Conservation (phyloP, 2,888 invertebrate genomes). For the Diploptera punctata region DNA sequence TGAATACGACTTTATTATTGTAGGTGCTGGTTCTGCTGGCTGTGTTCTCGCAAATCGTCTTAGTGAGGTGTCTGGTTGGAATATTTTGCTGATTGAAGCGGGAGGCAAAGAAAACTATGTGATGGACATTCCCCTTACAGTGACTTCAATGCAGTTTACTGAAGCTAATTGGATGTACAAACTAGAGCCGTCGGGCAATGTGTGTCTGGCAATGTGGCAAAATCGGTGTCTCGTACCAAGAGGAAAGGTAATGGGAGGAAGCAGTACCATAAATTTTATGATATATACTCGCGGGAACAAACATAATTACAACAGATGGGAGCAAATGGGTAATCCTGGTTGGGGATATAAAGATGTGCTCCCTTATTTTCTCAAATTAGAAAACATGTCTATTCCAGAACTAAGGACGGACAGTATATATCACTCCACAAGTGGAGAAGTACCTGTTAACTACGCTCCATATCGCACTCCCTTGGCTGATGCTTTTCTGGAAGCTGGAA, state of each 20-base stretch:
- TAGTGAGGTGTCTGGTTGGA: constrained; percentile 46
- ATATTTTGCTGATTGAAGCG: constrained; percentile 27
- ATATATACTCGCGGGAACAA: constrained; percentile 57
- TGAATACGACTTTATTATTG: constrained; percentile 47
- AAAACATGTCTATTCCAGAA: constrained; percentile 68
- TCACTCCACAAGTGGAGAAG: too few species aligned
- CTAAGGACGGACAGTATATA: constrained; percentile 39
- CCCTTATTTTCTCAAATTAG: constrained; percentile 52
- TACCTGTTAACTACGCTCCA: too few species aligned
- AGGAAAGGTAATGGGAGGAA: constrained; percentile 56
- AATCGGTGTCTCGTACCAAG: constrained; percentile 56
- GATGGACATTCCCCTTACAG: constrained; percentile 3
- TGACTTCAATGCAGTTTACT: neutral
- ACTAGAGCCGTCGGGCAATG: constrained; percentile 66
- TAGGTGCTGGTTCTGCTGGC: constrained; percentile 51
- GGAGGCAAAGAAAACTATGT: constrained; percentile 12
- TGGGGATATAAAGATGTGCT: constrained; percentile 47
- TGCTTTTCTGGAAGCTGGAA: neutral
- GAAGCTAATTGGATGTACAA: constrained; percentile 74
- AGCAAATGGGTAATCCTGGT: constrained; percentile 64
- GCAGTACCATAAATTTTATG: constrained; percentile 67
- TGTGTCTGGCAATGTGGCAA: constrained; percentile 55
- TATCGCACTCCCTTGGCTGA: neutral
- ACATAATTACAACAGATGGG: constrained; percentile 79
- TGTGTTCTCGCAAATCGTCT: constrained; percentile 51